Conservation (phyloP, 2,113 vertebrate genomes). For the Dromas ardeola region DNA sequence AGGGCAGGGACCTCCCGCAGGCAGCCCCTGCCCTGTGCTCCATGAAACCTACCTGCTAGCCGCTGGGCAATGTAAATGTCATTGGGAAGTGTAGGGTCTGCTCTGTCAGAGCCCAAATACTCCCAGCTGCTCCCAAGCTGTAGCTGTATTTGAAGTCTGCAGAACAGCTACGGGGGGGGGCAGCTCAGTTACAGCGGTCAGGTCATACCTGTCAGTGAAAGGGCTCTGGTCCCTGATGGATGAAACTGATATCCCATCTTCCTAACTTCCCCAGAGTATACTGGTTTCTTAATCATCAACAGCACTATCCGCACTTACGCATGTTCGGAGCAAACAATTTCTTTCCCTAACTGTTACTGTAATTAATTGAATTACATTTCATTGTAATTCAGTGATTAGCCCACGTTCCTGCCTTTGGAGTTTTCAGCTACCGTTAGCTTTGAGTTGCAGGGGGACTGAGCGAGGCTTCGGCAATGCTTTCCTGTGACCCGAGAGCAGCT, state of each 20-base stretch:
- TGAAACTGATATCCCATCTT: constrained; percentile 4
- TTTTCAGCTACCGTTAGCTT: not conserved
- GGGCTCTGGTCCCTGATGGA: not conserved
- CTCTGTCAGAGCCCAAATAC: not conserved
- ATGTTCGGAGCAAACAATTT: not conserved
- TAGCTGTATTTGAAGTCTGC: not conserved
- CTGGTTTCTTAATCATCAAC: not conserved
- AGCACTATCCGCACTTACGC: not conserved
- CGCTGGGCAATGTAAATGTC: constrained; percentile 17
- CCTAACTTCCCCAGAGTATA: not conserved
- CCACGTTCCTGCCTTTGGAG: not conserved
- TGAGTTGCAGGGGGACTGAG: not conserved
- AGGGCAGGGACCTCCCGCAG: constrained; percentile 42
- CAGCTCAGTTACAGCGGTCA: not conserved
- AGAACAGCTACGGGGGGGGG: not conserved
- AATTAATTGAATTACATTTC: constrained; percentile 40
- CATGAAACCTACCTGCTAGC: constrained; percentile 18
- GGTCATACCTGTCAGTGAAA: constrained; percentile 1
- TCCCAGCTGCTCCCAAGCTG: constrained; percentile 54
- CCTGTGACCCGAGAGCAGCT: not conserved
- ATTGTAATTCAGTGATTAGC: constrained; percentile 24
- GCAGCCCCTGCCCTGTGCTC: not conserved
- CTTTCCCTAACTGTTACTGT: constrained; percentile 12
- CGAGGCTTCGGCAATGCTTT: not conserved
- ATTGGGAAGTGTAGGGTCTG: not conserved